Conservation (phyloP, 2,113 vertebrate species). For the Rhynchomys soricoides region DNA sequence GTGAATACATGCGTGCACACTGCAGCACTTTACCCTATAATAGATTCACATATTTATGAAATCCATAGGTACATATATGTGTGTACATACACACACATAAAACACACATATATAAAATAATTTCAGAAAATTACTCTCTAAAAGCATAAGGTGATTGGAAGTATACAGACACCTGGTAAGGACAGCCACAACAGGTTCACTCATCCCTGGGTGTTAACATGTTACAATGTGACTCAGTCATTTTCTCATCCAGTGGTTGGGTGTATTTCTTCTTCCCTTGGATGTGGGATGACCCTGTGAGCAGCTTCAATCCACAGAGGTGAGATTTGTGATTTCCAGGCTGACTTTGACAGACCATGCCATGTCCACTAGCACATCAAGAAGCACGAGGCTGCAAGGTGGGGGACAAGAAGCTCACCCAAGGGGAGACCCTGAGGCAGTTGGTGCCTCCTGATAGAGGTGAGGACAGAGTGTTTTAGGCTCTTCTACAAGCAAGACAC, state of each 20-base stretch:
- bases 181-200: background rate
- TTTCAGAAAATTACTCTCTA: background rate
- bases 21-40: background rate
- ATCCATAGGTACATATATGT: background rate
- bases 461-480: background rate
- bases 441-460: no score
- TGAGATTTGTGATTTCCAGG: background rate
- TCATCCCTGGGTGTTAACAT: background rate
- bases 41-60: background rate
- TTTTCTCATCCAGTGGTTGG: background rate
- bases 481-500: background rate
- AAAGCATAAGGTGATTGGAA: background rate
- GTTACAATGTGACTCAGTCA: background rate
- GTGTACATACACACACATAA: background rate
- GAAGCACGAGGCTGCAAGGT: background rate
- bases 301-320: background rate
- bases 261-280: background rate
- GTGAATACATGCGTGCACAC: fast-evolving
- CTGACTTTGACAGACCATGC: background rate
- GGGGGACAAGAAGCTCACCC: background rate
- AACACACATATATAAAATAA: background rate
- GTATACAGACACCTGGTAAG: background rate
- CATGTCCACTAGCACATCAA: background rate
- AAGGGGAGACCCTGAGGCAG: background rate
- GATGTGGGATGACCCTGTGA: background rate